These are phyloP conservation scores for Aplidium turbinatum DNA, from an alignment of 23 tunicate genomes.

Conservation along the genomic window DNA sequence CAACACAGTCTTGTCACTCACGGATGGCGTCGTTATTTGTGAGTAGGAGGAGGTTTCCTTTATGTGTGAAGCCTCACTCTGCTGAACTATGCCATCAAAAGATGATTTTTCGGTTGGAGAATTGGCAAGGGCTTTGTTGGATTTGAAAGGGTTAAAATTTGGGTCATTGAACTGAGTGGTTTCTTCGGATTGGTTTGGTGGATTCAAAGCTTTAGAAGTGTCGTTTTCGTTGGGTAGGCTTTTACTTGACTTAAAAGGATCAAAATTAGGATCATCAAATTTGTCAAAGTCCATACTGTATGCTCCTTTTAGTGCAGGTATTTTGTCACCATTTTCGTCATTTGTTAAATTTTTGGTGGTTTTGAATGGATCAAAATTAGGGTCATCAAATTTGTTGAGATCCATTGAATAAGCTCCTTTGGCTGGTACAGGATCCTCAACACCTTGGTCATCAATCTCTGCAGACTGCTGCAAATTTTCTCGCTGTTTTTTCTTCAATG, in stretches of 20 bases:
- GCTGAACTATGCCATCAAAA: too few relatives aligned
- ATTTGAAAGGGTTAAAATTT: constrained; percentile 21
- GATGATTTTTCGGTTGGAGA: constrained; percentile 20
- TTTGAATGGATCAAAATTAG: constrained; percentile 56
- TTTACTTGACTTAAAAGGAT: constrained; percentile 42
- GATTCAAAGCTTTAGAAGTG: background rate
- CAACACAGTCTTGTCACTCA: too few relatives aligned
- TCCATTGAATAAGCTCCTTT: constrained; percentile 59
- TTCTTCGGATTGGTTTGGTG: background rate
- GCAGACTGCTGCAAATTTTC: too few relatives aligned
- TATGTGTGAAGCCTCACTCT: too few relatives aligned
- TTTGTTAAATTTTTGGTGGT: constrained; percentile 20
- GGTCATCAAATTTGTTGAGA: constrained; percentile 55
- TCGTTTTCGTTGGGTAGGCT: constrained; percentile 1
- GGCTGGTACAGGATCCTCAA: constrained; percentile 19
- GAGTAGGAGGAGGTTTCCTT: too few relatives aligned
- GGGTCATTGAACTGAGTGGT: constrained; percentile 24
- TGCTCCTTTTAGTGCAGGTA: constrained; percentile 13
- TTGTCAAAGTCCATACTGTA: constrained; percentile 37
- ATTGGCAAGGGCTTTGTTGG: constrained; percentile 5
- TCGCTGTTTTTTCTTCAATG: too few relatives aligned
- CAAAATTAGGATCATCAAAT: constrained; percentile 33
- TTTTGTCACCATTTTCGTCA: background rate
- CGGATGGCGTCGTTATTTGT: too few relatives aligned
- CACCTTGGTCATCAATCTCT: background rate